Conservation (phyloP, 1,140 invertebrate species). For the Drosophila teissieri region DNA sequence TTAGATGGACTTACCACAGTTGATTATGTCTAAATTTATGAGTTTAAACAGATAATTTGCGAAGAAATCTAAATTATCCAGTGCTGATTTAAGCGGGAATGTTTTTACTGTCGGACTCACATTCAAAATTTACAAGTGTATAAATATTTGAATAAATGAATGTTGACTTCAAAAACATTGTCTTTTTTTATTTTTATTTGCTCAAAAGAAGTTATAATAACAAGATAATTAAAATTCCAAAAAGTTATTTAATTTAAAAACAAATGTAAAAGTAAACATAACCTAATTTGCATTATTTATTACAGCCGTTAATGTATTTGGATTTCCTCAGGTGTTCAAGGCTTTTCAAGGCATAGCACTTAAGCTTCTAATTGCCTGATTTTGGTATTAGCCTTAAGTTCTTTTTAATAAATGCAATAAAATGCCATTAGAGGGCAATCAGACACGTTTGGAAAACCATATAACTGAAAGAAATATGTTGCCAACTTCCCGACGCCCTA, state of each 20-base stretch:
- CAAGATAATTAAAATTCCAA: background rate
- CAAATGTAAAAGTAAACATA: too few species aligned
- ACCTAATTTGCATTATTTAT: background rate
- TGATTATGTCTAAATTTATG: conserved; percentile 4
- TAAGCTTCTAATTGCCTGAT: conserved; percentile 22
- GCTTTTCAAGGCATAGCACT: background rate
- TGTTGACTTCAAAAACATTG: too few species aligned
- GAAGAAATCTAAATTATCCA: background rate
- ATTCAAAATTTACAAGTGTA: conserved; percentile 3
- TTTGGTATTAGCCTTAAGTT: conserved; percentile 31
- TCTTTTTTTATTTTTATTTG: too few species aligned
- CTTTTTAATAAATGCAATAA: conserved; percentile 71
- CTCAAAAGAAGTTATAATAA: too few species aligned
- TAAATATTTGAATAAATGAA: background rate
- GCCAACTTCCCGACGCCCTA: conserved; percentile 36
- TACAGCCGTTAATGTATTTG: background rate
- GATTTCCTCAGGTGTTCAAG: background rate
- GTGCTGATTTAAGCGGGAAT: background rate
- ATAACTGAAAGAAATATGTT: conserved; percentile 78
- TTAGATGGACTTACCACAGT: background rate
- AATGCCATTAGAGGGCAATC: conserved; percentile 76
- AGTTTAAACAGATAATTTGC: background rate
- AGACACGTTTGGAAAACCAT: conserved; percentile 76
- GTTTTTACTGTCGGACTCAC: too few species aligned
- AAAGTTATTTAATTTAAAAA: too few species aligned